Evolutionary conservation across 2,113 vertebrate species (phyloP).

Genomic region (Corythoichthys haematopterus): DNA sequence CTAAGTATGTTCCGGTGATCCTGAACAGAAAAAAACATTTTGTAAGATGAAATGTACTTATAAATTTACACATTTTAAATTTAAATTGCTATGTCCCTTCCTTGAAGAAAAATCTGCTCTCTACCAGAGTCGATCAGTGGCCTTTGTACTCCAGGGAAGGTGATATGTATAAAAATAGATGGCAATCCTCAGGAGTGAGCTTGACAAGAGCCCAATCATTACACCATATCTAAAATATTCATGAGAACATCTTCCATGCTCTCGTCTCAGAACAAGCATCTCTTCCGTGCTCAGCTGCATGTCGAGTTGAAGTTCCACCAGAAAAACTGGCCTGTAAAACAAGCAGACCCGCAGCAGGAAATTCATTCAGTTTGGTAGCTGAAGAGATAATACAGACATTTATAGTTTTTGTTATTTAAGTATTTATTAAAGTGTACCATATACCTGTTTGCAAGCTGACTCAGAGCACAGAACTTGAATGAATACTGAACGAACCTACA

Average conservation of each 20-base stretch:
- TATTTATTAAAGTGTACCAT: background rate
- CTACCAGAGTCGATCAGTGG: background rate
- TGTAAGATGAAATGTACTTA: background rate
- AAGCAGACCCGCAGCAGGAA: background rate
- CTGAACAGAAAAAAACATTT: background rate
- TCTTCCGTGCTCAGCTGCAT: slow-evolving; percentile 12
- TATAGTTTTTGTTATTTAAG: slow-evolving; percentile 1
- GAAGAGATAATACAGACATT: background rate
- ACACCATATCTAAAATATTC: slow-evolving; percentile 28
- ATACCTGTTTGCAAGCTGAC: background rate
- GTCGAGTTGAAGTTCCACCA: slow-evolving; percentile 10
- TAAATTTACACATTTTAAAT: background rate
- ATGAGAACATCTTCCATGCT: slow-evolving; percentile 24
- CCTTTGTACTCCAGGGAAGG: slow-evolving; percentile 1
- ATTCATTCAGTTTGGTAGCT: background rate
- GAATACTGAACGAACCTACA: background rate
- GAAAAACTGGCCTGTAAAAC: background rate
- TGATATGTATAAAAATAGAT: slow-evolving; percentile 13
- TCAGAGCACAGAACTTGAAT: background rate
- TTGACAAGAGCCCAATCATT: slow-evolving; percentile 3
- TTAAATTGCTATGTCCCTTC: background rate
- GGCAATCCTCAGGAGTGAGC: slow-evolving; percentile 12
- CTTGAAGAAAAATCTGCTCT: background rate
- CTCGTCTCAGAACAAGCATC: slow-evolving; percentile 9
- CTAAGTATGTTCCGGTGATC: too few species aligned